Evolutionary conservation across 2,888 invertebrate genomes (phyloP), one percentile per base, ranked within the genome.

Genomic region (Spatulosminthurus flaviceps): DNA sequence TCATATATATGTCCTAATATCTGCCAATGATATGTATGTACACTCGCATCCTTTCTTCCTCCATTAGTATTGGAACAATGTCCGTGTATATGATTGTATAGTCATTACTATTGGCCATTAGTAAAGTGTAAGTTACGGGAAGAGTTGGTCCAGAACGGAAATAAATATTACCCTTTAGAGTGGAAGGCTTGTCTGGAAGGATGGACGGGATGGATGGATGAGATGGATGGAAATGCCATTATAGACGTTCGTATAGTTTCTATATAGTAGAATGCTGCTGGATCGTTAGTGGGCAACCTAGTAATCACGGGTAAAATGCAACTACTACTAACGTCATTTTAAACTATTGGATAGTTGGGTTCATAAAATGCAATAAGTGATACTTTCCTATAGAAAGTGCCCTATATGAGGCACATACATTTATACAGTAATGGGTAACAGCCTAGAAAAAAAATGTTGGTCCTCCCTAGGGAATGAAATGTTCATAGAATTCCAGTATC

Each of bases 261-360:
- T 71, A 71, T 21, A 71, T 43, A 22, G 41, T 22, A 29, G n/a
- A n/a, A n/a, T n/a, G n/a, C n/a, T n/a, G n/a, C n/a, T n/a, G 61
- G 29, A 29, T 74, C 74, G 74, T 74, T 74, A 74, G 74, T 74
- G 74, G 61, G 74, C 74, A 74, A 74, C 74, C 74, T 29, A 74
- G 74, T 74, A 74, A 74, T 74, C 74, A 74, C 60, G 51, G 73
- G 26, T 28, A 73, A 34, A 21, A 69, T 28, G 64, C 9, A 64
- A 64, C 64, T 28, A 24, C 9, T 24, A 64, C 64, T 22, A 64
- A 64, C 64, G 64, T 64, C 64, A 64, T 64, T 64, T 64, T 64
- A 64, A 64, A 64, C 64, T 64, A 64, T 64, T 64, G 64, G 64
- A 64, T 64, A 19, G 64, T 64, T 64, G 16, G 74, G 16, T 71